Base-by-base conservation (phyloP, 2,797 vertebrate genomes). In the Nyctibius grandis region DNA sequence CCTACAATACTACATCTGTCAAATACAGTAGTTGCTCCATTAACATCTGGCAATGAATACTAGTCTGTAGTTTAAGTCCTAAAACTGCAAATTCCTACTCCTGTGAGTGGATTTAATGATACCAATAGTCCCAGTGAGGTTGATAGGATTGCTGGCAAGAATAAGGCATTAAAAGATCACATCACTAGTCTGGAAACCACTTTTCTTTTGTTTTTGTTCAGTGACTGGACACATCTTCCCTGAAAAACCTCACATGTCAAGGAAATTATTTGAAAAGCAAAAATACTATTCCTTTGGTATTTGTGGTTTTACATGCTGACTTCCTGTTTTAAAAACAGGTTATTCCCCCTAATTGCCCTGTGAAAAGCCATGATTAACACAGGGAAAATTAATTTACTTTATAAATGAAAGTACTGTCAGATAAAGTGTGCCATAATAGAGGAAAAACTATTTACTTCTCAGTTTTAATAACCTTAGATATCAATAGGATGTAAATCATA, bases 261-360 rank as follows among this genome's bases (percentile, higher is more conserved):
- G 45, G 53, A 96, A 93, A 76, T 93, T 77, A 83, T 51, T 87
- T 28, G 48, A 83, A 95, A 89, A 68, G 56, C 54, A 83, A 85
- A 90, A 90, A n/a, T 85, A 94, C 38, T 89, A 91, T 53, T 95
- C 85, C 88, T 92, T 68, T 85, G 88, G 60, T 87, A 72, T 53
- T 92, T 93, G 90, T 9, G 81, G 91, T 90, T 92, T 93, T 73
- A 59, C 48, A 51, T 77, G 36, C 18, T 91, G 75, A 65, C 61
- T 96, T 95, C 64, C 70, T 54, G 56, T 68, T 92, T 91, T 83
- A 29, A 59, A 74, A 77, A 79, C 25, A 48, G 60, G 44, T 91
- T 91, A 40, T 93, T 88, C 25, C 31, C 31, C 28, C 48, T 75
- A 87, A 70, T 60, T 85, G 53, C 50, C 21, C 50, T 45, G 75